A percentile compares a stretch with the other conserved stretches of the same genome.
phyloP scores from a whole-genome alignment of 2,888 invertebrate genomes.

The Alentia gelatinosa region DNA sequence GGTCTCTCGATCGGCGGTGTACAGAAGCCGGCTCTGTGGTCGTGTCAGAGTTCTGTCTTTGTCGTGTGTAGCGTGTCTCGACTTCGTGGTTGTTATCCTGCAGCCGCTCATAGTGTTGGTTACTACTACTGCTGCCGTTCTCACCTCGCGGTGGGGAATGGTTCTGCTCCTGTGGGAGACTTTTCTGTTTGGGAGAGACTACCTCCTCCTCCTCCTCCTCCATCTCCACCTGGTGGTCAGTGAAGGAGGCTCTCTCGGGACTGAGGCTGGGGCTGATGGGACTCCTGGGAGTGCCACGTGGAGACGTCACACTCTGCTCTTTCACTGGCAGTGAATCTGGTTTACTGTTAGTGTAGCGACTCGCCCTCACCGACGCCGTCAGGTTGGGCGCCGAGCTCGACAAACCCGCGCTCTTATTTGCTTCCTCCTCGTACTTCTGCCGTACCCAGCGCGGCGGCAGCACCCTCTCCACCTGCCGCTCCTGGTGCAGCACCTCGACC shows the following conservation, averaged over 20 bases:
- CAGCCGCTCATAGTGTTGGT: too few relatives aligned
- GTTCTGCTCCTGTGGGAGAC: too few relatives aligned
- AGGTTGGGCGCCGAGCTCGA: neutral
- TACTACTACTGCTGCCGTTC: too few relatives aligned
- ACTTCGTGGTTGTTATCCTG: too few relatives aligned
- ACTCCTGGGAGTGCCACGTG: neutral
- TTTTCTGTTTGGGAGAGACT: too few relatives aligned
- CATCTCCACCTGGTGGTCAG: neutral
- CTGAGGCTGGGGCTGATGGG: neutral
- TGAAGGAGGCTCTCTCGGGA: neutral
- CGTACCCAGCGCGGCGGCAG: constrained; percentile 47
- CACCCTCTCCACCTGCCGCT: neutral
- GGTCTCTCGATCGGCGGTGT: neutral
- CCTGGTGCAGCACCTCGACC: constrained; percentile 27
- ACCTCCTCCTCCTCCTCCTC: neutral
- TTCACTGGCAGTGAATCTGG: neutral
- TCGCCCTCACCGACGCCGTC: neutral
- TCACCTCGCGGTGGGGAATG: too few relatives aligned
- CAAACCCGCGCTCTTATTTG: neutral
- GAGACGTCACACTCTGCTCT: neutral
- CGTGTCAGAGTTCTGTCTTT: neutral
- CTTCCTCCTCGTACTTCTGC: constrained; percentile 54
- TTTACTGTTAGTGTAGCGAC: neutral
- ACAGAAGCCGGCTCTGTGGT: neutral
- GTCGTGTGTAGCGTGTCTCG: too few relatives aligned